These are phyloP conservation scores for Platygyra sinensis DNA, from an alignment of 64 coral and sea anemone genomes.

Conservation along the genomic window DNA sequence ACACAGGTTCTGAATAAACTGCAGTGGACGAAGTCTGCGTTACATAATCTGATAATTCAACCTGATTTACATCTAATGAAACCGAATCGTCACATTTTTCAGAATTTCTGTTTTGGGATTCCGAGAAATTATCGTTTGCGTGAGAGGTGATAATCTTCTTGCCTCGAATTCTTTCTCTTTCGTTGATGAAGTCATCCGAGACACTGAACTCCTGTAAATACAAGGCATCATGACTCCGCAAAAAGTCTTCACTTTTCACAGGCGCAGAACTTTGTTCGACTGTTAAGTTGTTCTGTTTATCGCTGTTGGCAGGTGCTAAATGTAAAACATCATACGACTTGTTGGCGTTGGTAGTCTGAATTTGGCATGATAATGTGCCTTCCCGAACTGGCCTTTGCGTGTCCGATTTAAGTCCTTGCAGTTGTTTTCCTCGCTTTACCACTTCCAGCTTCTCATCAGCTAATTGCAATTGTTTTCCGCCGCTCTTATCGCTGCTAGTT, in stretches of 20 bases:
- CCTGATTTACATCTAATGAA: not conserved
- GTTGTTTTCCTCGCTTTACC: not conserved
- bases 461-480: not conserved
- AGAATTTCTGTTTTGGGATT: not conserved
- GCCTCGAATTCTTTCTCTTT: not conserved
- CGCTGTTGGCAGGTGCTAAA: not conserved
- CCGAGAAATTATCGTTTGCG: not conserved
- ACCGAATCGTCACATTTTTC: not conserved
- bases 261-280: not conserved
- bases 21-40: not conserved
- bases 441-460: not conserved
- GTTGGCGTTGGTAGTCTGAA: not conserved
- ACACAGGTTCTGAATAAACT: not conserved
- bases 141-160: not conserved
- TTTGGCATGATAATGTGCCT: not conserved
- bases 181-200: not conserved
- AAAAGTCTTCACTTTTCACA: not conserved
- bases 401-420: not conserved
- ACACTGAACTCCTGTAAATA: constrained; percentile 22
- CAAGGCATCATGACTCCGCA: constrained; percentile 22
- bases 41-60: not conserved
- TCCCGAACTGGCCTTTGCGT: not conserved
- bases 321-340: not conserved
- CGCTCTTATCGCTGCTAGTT: not conserved
- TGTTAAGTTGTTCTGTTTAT: not conserved